These are phyloP conservation scores for Myanophis thanlyinensis DNA, from an alignment of 2,113 vertebrate genomes.

Conservation along the genomic window DNA sequence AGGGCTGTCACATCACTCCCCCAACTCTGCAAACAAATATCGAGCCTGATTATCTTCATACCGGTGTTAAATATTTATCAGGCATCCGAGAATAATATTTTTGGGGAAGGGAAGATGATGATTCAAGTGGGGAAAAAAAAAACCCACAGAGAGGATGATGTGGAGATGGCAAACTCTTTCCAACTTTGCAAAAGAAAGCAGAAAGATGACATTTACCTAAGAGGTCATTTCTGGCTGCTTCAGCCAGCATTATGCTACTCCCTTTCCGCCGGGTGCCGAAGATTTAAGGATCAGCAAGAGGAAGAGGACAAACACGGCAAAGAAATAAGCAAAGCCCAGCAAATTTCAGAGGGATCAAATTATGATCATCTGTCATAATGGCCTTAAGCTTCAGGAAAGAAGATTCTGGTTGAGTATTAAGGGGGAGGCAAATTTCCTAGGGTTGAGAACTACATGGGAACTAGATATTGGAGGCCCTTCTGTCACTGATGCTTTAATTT, in stretches of 20 bases:
- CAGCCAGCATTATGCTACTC: neutral
- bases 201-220: conserved; percentile 15
- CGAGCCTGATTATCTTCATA: neutral
- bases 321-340: conserved; percentile 46
- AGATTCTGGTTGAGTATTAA: neutral
- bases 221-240: neutral
- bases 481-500: neutral
- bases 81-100: too few species aligned
- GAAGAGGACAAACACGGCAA: conserved; percentile 39
- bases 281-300: neutral
- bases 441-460: neutral
- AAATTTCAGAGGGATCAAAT: conserved; percentile 56
- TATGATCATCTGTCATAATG: neutral
- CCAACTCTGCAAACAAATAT: neutral
- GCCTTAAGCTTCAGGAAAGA: neutral
- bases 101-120: neutral
- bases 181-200: neutral
- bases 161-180: neutral
- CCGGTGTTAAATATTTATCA: neutral
- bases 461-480: neutral
- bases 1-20: neutral
- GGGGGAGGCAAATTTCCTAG: neutral
- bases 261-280: neutral
- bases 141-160: too few species aligned
- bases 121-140: neutral